Conservation (phyloP, 2,797 vertebrate species). For the Chaenodraco wilsoni region DNA sequence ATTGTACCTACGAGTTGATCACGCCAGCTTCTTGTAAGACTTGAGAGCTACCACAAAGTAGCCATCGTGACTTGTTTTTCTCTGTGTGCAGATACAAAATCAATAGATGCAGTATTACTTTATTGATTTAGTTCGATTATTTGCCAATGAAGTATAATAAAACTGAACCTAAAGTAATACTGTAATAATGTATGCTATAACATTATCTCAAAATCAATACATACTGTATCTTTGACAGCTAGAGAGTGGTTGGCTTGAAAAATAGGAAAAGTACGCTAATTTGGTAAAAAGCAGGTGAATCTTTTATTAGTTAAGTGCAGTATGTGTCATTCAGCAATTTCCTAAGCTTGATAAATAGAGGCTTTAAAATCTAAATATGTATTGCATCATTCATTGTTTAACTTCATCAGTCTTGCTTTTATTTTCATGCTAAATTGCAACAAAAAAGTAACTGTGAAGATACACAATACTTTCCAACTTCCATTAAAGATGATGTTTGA, state of each 20-base stretch:
- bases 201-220: background rate
- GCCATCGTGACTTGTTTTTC: too few relatives aligned
- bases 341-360: background rate
- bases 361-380: too few relatives aligned
- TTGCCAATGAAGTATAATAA: too few relatives aligned
- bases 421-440: background rate
- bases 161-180: too few relatives aligned
- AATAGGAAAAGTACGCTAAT: background rate
- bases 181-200: background rate
- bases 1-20: background rate
- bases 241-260: background rate
- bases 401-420: background rate
- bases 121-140: too few relatives aligned
- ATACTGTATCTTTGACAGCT: background rate
- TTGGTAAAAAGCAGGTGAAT: background rate
- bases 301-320: too few relatives aligned
- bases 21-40: background rate
- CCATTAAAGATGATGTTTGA: slow-evolving; percentile 42
- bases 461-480: background rate
- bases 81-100: too few relatives aligned
- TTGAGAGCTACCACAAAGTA: too few relatives aligned
- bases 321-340: background rate
- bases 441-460: background rate
- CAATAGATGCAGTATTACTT: too few relatives aligned
- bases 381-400: background rate